phyloP scores from a whole-genome alignment of 1,140 invertebrate genomes.

The Drosophila leontia region DNA sequence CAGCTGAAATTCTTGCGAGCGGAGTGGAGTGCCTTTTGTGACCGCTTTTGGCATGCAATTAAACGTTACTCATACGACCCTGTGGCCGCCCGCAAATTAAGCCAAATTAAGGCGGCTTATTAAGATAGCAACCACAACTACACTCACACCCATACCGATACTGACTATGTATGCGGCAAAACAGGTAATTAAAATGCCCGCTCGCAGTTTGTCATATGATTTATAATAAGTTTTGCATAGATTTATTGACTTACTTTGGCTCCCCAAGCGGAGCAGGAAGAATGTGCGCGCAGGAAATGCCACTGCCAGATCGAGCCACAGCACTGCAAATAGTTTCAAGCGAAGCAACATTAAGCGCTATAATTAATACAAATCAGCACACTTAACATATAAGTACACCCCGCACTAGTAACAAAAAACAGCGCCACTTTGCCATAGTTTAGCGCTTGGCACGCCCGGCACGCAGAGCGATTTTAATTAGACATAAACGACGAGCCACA shows the following conservation, averaged over 20 bases:
- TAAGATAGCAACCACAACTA: constrained; percentile 39
- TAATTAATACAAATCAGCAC: constrained; percentile 76
- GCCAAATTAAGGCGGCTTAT: constrained; percentile 74
- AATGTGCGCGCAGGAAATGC: constrained; percentile 74
- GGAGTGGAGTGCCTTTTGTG: constrained; percentile 47
- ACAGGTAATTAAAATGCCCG: constrained; percentile 70
- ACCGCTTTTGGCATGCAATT: constrained; percentile 61
- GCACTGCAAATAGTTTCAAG: constrained; percentile 69
- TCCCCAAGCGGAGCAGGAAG: constrained; percentile 61
- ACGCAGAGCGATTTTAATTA: constrained; percentile 79
- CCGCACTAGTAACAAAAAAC: constrained; percentile 7
- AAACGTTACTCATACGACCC: constrained; percentile 82
- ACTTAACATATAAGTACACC: constrained; percentile 65
- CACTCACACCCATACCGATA: constrained; percentile 5
- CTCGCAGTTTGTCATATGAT: constrained; percentile 67
- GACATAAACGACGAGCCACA: constrained; percentile 74
- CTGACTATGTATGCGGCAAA: constrained; percentile 38
- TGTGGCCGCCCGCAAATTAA: constrained; percentile 78
- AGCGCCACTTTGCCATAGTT: constrained; percentile 26
- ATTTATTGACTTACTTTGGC: constrained; percentile 66
- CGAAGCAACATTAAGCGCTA: constrained; percentile 62
- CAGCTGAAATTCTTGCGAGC: constrained; percentile 66
- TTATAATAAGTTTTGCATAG: constrained; percentile 80
- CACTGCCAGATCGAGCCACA: constrained; percentile 18
- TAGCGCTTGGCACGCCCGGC: constrained; percentile 62